phyloP scores from a whole-genome alignment of 1,140 invertebrate genomes.

The Cylas formicarius region DNA sequence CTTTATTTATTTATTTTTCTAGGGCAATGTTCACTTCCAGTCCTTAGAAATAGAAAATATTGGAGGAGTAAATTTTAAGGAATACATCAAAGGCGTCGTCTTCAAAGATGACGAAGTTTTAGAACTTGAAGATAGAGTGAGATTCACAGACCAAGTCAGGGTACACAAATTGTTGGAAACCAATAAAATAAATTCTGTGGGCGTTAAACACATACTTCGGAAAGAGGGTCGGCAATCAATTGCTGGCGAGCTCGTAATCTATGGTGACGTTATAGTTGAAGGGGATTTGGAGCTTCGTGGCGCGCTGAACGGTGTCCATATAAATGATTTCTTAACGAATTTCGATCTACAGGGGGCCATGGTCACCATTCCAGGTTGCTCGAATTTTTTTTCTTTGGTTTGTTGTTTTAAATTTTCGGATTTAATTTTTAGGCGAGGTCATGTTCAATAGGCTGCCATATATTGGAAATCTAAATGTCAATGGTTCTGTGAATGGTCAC shows the following conservation, averaged over 20 bases:
- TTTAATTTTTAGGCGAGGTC: slow-evolving; percentile 28
- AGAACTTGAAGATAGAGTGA: slow-evolving; percentile 18
- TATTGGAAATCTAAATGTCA: slow-evolving; percentile 26
- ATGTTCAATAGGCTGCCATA: slow-evolving; percentile 23
- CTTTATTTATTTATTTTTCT: slow-evolving; percentile 10
- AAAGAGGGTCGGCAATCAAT: slow-evolving; percentile 32
- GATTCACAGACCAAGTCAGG: slow-evolving; percentile 31
- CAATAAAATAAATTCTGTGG: slow-evolving; percentile 29
- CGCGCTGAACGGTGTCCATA: slow-evolving; percentile 27
- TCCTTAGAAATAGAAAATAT: slow-evolving; percentile 28
- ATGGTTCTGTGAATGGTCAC: slow-evolving; percentile 24
- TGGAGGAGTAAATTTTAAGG: slow-evolving; percentile 26
- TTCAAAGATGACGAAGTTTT: slow-evolving; percentile 33
- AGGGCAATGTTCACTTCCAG: slow-evolving; percentile 29
- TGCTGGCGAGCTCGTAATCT: slow-evolving; percentile 25
- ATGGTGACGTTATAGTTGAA: slow-evolving; percentile 31
- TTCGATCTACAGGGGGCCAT: slow-evolving; percentile 19
- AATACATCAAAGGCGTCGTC: slow-evolving; percentile 26
- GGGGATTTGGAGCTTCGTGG: slow-evolving; percentile 22
- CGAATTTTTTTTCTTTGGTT: background rate
- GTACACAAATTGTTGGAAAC: slow-evolving; percentile 35
- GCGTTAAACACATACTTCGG: slow-evolving; percentile 32
- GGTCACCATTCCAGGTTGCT: slow-evolving; percentile 24
- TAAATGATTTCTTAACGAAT: slow-evolving; percentile 24
- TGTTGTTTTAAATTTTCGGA: background rate